These are phyloP conservation scores for Enteromius unitaeniatus DNA, from an alignment of 2,797 vertebrate species.

Conservation along the genomic window DNA sequence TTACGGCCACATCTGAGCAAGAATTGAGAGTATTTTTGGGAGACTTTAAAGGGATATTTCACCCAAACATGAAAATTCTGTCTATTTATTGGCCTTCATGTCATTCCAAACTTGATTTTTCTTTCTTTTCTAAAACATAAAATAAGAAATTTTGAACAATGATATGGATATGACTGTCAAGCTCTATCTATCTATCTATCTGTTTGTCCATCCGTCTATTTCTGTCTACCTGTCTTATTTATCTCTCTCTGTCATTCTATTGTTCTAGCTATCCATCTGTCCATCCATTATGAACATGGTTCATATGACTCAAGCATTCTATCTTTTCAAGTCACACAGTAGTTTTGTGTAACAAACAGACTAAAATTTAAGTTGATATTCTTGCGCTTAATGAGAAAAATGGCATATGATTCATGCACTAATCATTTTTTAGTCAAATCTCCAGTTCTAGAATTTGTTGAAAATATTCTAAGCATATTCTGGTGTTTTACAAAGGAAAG, in stretches of 20 bases:
- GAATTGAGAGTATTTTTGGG: background rate
- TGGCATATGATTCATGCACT: background rate
- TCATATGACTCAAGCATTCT: background rate
- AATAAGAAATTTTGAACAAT: background rate
- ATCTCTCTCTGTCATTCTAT: background rate
- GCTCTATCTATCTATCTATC: background rate
- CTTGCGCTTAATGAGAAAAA: background rate
- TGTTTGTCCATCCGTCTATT: background rate
- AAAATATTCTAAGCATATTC: background rate
- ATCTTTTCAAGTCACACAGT: background rate
- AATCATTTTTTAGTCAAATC: background rate
- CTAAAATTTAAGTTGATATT: background rate
- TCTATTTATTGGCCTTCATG: background rate
- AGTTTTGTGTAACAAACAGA: background rate
- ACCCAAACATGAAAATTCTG: background rate
- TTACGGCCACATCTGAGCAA: conserved; percentile 17
- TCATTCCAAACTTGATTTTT: background rate
- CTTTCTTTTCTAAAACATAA: background rate
- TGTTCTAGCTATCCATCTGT: background rate
- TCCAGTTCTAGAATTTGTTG: background rate
- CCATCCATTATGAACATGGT: background rate
- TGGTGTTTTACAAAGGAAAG: background rate
- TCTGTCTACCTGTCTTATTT: background rate
- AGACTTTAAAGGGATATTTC: conserved; percentile 23
- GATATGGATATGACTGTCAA: background rate